These are phyloP conservation scores for Carcharodon carcharias DNA, from an alignment of 2,797 vertebrate genomes.

Conservation along the genomic window DNA sequence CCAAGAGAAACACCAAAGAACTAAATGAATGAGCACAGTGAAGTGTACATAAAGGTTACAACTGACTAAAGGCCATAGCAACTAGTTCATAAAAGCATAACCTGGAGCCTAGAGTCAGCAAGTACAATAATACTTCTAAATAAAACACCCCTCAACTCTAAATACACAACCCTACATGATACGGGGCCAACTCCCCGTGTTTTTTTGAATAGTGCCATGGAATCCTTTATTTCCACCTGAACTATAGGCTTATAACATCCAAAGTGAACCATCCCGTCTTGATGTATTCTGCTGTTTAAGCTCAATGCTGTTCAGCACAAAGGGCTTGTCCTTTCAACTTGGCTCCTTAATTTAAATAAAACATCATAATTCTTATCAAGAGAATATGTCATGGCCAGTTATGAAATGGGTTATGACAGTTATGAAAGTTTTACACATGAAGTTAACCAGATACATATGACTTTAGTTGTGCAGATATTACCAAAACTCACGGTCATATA, in stretches of 20 bases:
- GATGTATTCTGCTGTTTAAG: neutral
- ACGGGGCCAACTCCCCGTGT: neutral
- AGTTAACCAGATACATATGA: neutral
- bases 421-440: neutral
- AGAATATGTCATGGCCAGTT: neutral
- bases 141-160: neutral
- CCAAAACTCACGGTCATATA: neutral
- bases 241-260: neutral
- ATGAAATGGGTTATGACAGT: neutral
- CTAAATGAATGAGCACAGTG: neutral
- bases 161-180: neutral
- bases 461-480: neutral
- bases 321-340: neutral
- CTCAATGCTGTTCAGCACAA: neutral
- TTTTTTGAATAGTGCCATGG: neutral
- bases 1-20: neutral
- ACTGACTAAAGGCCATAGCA: neutral
- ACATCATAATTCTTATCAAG: neutral
- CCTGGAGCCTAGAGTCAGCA: neutral
- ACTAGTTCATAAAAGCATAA: neutral
- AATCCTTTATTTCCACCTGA: neutral
- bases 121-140: neutral
- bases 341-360: neutral
- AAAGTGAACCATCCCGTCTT: neutral
- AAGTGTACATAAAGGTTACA: neutral